Percentiles rank a stretch among this genome's conserved stretches.
phyloP scores from a whole-genome alignment of 2,797 vertebrate species.

The Hyperoplus lanceolatus region DNA sequence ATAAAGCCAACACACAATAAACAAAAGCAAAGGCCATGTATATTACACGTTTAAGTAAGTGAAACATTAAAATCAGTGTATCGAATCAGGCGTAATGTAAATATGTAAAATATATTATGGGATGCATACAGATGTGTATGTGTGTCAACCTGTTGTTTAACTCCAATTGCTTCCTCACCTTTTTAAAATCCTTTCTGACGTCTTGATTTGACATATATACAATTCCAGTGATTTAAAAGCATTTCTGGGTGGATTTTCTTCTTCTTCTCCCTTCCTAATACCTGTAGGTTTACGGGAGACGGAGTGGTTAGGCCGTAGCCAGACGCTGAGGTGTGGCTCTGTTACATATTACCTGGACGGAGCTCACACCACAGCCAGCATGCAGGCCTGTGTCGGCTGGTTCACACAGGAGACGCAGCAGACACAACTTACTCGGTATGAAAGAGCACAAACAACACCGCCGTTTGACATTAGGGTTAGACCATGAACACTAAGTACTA shows the following conservation, averaged over 20 bases:
- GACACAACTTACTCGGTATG: constrained; percentile 2
- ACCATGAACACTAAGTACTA: not conserved
- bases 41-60: too few relatives aligned
- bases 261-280: not conserved
- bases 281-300: constrained; percentile 85
- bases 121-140: too few relatives aligned
- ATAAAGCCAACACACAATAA: too few relatives aligned
- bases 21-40: too few relatives aligned
- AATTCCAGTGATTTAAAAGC: not conserved
- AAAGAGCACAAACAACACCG: not conserved
- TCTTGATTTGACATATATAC: not conserved
- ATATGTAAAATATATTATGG: too few relatives aligned
- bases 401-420: constrained; percentile 79
- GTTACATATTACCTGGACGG: constrained; percentile 90
- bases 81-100: too few relatives aligned
- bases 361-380: constrained; percentile 89
- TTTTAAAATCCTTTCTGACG: not conserved
- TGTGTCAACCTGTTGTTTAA: too few relatives aligned
- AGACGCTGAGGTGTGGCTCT: constrained; percentile 79
- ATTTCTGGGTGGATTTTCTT: not conserved
- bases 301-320: constrained; percentile 87
- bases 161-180: too few relatives aligned
- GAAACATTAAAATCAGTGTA: too few relatives aligned
- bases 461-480: not conserved
- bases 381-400: constrained; percentile 89